Base-by-base conservation (phyloP, 1,140 invertebrate species). In the Elymnias hypermnestra region DNA sequence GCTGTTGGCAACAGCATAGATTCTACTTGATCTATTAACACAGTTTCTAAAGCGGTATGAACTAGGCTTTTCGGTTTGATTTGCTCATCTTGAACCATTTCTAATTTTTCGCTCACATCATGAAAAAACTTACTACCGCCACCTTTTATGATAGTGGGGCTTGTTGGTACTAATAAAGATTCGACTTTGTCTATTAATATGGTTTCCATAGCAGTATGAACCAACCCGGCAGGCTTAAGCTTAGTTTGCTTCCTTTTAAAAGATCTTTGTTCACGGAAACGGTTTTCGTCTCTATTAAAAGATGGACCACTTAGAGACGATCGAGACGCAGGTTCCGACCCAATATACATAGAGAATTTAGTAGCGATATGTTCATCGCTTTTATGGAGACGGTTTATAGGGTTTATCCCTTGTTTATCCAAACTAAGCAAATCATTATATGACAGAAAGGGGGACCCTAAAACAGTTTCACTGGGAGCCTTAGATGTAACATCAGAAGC, bases 21-120 rank as follows among this genome's bases (percentile, higher is more conserved):
- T 41, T 77, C 71, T 3, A 87, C 79, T 64, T 78, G 86, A 38
- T 88, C 87, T 31, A 88, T 73, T 8, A 88, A 60, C 23, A 88
- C 87, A 22, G 87, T 88, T 57, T 88, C 79, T 69, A 88, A 86
- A 14, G 87, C 87, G 13, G 83, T 87, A n/a, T 77, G 76, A 22
- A 88, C 53, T 29, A 88, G 53, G 4, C 78, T 31, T 49, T 38
- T 31, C 14, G 33, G 17, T 36, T 54, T 54, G 5, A 46, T 67
- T 29, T 71, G 64, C 5, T 54, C 44, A 33, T 67, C 60, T 52
- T 76, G 75, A 6, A 83, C 66, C 44, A 71, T 63, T 40, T 72
- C 73, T 26, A 85, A 61, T 54, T 82, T 83, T 29, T 74, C 56
- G 46, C 69, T 74, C 0, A 85, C 75, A 18, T 83, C 69, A 36